Evolutionary conservation across 2,113 vertebrate species (phyloP), one percentile per base, ranked within the genome.

Genomic region (Oncorhynchus kisutch): DNA sequence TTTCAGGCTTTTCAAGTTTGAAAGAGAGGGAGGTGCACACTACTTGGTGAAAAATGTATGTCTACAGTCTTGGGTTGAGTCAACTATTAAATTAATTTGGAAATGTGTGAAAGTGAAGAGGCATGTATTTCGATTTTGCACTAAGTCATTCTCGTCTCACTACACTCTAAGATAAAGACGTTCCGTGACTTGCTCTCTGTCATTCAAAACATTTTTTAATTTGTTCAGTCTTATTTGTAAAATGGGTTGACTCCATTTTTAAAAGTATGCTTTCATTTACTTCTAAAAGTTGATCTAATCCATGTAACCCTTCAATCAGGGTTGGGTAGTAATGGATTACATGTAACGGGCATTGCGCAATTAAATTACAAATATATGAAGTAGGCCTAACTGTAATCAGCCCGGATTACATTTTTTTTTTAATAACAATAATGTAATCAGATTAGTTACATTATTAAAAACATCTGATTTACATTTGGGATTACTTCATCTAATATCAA

Each of bases 91-190:
- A 70, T 48, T 67, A 27, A 67, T 67, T 69, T 59, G 48, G 31
- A 59, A 78, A 22, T 73, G 57, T 73, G 27, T 27, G 57, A 78
- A 22, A 70, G 72, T 73, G 27, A 64, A 39, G 64, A 74, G 25
- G 64, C 39, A 74, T 49, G 22, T 77, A 14, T 14, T 51, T 85
- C 82, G 57, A 74, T 85, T 84, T 88, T 88, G 85, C 84, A 88
- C 82, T 87, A 81, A 71, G 81, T 22, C 7, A 27, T 25, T 29
- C 65, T 27, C 5, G 25, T 67, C 75, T 84, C 70, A 16, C 73
- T 68, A 68, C 31, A 64, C 25, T 67, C 65, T 39, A 68, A 64
- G 25, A n/a, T 20, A 34, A 49, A 67, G 64, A 25, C 5, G 71
- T 71, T 16, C 31, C 75, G 49, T 73, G 12, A 75, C 14, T 78